phyloP scores from a whole-genome alignment of 2,113 vertebrate genomes.

The Petrocephalus microphthalmus region DNA sequence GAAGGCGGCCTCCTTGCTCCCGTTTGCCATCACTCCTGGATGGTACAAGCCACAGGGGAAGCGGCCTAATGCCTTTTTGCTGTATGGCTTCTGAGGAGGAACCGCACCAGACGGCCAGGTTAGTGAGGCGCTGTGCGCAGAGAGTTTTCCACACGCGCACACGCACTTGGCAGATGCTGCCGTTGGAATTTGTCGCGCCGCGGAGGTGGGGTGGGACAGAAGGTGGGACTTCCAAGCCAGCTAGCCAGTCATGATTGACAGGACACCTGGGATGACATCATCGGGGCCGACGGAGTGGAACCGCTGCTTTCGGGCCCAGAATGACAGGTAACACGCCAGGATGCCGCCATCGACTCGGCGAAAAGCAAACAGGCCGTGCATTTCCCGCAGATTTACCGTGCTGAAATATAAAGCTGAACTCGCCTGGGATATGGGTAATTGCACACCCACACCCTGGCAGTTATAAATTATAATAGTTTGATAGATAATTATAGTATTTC shows the following conservation, averaged over 20 bases:
- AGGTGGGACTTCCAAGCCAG: not conserved
- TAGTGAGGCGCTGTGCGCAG: not conserved
- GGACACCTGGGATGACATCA: not conserved
- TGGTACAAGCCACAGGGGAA: not conserved
- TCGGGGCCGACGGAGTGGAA: not conserved
- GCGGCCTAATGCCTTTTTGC: not conserved
- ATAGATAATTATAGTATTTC: conserved; percentile 17
- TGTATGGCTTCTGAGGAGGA: not conserved
- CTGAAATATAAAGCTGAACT: not conserved
- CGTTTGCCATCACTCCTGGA: not conserved
- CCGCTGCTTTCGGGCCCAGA: not conserved
- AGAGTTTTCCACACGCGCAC: not conserved
- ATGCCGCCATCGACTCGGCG: not conserved
- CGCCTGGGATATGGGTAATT: conserved; percentile 5
- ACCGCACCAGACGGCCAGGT: not conserved
- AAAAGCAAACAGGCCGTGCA: not conserved
- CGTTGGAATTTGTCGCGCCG: not conserved
- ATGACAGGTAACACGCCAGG: not conserved
- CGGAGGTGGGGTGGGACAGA: not conserved
- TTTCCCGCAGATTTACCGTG: not conserved
- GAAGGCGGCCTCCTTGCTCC: not conserved
- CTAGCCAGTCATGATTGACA: conserved; percentile 13
- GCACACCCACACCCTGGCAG: not conserved
- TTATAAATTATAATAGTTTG: conserved; percentile 13
- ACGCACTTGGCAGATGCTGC: not conserved